These are phyloP conservation scores for Ardeotis arabs DNA, from an alignment of 2,113 vertebrate species.

Conservation along the genomic window DNA sequence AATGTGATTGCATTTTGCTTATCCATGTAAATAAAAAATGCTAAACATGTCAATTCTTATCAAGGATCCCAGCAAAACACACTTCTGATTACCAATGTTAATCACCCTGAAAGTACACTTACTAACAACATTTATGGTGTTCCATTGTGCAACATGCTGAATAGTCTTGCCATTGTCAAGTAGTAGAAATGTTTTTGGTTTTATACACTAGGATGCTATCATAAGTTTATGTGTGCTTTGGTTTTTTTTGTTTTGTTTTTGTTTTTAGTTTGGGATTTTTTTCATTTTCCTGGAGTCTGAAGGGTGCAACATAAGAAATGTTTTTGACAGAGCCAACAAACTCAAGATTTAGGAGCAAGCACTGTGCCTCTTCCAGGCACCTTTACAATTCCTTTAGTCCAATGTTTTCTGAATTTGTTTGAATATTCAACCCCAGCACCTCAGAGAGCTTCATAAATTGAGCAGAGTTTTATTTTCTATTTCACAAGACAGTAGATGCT, in stretches of 20 bases:
- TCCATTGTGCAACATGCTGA: background rate
- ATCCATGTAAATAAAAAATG: background rate
- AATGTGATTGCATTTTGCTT: background rate
- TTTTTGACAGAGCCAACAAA: background rate
- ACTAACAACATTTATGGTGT: background rate
- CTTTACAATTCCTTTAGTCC: background rate
- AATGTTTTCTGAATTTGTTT: background rate
- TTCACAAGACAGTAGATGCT: background rate
- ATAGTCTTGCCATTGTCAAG: background rate
- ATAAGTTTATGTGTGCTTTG: background rate
- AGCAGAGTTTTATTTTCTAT: background rate
- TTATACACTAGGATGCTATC: background rate
- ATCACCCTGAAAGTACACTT: background rate
- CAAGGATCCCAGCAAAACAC: background rate
- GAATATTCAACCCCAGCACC: background rate
- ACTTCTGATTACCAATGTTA: background rate
- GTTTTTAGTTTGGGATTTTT: background rate
- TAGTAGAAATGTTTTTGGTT: background rate
- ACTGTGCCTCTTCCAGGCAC: background rate
- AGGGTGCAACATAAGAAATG: background rate
- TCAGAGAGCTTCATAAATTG: background rate
- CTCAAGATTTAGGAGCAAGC: background rate
- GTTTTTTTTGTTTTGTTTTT: background rate
- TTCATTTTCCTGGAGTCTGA: background rate
- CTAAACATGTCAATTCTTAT: background rate